These are phyloP conservation scores for Ispidina picta DNA, from an alignment of 2,797 vertebrate genomes.

Conservation along the genomic window DNA sequence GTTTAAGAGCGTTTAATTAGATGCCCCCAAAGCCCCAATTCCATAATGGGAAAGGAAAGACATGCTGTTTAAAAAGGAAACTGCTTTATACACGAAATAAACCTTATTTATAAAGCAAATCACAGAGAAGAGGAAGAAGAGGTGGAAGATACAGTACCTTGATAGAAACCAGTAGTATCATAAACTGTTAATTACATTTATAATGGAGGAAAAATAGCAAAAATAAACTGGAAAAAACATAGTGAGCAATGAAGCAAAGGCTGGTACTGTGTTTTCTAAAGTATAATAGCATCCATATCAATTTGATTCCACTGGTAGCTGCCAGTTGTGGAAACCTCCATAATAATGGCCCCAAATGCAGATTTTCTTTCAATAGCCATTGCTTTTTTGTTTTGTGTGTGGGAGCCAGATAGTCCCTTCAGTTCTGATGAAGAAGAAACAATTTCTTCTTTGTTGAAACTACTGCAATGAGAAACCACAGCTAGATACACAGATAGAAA, in stretches of 20 bases:
- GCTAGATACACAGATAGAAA: background rate
- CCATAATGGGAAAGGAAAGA: background rate
- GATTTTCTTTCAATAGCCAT: background rate
- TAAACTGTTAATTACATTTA: background rate
- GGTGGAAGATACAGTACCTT: background rate
- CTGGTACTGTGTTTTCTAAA: background rate
- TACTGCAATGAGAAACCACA: background rate
- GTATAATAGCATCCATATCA: background rate
- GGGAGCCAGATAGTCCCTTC: background rate
- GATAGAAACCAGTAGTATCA: background rate
- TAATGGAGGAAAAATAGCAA: background rate
- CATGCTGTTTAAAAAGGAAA: background rate
- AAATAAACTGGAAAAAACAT: background rate
- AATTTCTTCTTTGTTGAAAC: background rate
- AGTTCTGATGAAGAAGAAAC: background rate
- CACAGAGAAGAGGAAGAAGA: background rate
- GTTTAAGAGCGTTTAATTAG: slow-evolving; percentile 26
- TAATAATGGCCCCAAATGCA: background rate
- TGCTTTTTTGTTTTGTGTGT: background rate
- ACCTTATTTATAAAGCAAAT: background rate
- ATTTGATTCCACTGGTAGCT: background rate
- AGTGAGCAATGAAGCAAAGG: background rate
- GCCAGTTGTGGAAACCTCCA: background rate
- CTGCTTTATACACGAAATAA: background rate
- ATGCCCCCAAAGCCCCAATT: background rate